A percentile compares a stretch with the other conserved stretches of the same genome.
Conservation (phyloP, 2,113 vertebrate genomes). For the Hyla sarda region DNA sequence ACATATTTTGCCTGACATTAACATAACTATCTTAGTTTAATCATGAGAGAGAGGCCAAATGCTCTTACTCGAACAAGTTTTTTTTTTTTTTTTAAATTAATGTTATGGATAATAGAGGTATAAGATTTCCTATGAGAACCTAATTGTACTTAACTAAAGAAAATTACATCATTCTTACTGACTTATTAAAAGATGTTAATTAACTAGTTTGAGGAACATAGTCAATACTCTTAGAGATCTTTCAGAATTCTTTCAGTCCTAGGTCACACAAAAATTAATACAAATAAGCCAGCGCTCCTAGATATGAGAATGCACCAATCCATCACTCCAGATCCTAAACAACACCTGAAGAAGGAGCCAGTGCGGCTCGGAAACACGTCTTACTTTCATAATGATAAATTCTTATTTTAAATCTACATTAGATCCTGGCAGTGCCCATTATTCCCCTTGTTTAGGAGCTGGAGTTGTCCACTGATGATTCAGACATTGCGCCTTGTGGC, state of each 20-base stretch:
- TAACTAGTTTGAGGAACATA: constrained; percentile 16
- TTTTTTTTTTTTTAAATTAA: constrained; percentile 59
- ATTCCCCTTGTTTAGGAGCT: too few species aligned
- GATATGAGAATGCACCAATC: neutral
- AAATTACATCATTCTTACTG: constrained; percentile 41
- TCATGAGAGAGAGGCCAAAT: constrained; percentile 67
- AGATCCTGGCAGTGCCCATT: too few species aligned
- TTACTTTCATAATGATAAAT: too few species aligned
- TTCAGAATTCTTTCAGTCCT: neutral
- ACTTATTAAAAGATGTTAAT: constrained; percentile 48
- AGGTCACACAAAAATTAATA: neutral
- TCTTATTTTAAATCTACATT: too few species aligned
- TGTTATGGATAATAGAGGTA: constrained; percentile 67
- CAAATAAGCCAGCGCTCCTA: neutral
- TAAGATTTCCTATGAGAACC: constrained; percentile 67
- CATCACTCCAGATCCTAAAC: neutral
- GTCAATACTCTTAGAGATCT: constrained; percentile 12
- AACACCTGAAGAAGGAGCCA: too few species aligned
- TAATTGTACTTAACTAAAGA: constrained; percentile 67
- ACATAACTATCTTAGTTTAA: constrained; percentile 63
- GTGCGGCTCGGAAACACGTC: too few species aligned
- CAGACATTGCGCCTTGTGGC: too few species aligned
- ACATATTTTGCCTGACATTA: constrained; percentile 67
- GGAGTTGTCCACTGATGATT: too few species aligned
- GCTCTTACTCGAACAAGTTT: constrained; percentile 63